Conservation (phyloP, 2,888 invertebrate genomes). For the Malthinus flaveolus region DNA sequence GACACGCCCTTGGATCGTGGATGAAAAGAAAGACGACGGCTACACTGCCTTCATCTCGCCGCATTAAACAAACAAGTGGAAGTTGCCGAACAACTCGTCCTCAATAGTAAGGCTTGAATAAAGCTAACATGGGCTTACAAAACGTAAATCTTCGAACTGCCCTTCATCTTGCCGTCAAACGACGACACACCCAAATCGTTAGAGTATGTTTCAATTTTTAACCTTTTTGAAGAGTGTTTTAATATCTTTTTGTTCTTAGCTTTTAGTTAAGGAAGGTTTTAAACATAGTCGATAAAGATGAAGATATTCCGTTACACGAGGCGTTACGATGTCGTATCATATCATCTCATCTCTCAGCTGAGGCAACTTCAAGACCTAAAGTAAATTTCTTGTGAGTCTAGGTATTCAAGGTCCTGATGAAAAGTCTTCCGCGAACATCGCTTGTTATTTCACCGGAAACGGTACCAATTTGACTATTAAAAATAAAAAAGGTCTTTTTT, state of each 20-base stretch:
- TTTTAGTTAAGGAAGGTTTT: conserved; percentile 87
- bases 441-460: too few species aligned
- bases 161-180: conserved; percentile 92
- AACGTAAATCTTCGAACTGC: conserved; percentile 95
- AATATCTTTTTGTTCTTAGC: too few species aligned
- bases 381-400: conserved; percentile 83
- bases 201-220: too few species aligned
- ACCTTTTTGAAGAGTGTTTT: too few species aligned
- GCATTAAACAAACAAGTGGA: too few species aligned
- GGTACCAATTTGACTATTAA: too few species aligned
- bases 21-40: conserved; percentile 98
- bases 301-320: conserved; percentile 87
- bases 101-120: conserved; percentile 86
- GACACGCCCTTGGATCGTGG: conserved; percentile 95
- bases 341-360: conserved; percentile 90
- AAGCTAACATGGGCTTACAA: conserved; percentile 93
- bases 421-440: too few species aligned
- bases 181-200: too few species aligned
- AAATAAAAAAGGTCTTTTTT: too few species aligned
- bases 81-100: conserved; percentile 88
- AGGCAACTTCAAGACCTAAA: conserved; percentile 91
- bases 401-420: conserved; percentile 77
- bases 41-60: conserved; percentile 96
- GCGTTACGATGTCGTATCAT: conserved; percentile 95
- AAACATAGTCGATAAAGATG: conserved; percentile 96